phyloP scores from a whole-genome alignment of 2,113 vertebrate genomes.

The Clarias batrachus region DNA sequence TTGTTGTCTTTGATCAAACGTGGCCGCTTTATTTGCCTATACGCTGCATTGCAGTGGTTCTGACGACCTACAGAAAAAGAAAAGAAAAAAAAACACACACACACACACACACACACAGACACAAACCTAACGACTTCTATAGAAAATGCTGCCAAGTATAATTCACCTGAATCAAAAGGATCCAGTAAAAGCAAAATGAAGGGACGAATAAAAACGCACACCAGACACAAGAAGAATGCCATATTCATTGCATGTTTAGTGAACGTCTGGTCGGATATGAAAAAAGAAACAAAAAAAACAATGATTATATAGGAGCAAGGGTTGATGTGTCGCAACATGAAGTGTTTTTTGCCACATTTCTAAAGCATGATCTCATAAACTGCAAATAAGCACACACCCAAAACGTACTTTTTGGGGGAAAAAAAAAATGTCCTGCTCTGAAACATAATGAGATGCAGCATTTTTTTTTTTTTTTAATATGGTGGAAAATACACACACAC shows the following conservation, averaged over 20 bases:
- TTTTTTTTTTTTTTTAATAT: background rate
- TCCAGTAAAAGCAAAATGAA: slow-evolving; percentile 33
- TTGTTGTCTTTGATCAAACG: slow-evolving; percentile 17
- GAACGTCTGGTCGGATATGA: slow-evolving; percentile 56
- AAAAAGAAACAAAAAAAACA: slow-evolving; percentile 53
- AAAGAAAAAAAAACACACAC: background rate
- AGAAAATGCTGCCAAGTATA: slow-evolving; percentile 65
- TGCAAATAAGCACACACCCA: slow-evolving; percentile 83
- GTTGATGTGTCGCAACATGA: slow-evolving; percentile 91
- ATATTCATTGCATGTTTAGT: slow-evolving; percentile 56
- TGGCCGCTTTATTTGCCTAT: slow-evolving; percentile 16
- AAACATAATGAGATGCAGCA: background rate
- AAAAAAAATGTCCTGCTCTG: slow-evolving; percentile 29
- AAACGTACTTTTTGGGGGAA: slow-evolving; percentile 75
- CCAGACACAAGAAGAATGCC: slow-evolving; percentile 53
- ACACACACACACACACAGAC: too few relatives aligned
- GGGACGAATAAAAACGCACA: slow-evolving; percentile 34
- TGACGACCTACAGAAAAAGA: slow-evolving; percentile 4
- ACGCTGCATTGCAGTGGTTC: slow-evolving; percentile 24
- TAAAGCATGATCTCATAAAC: slow-evolving; percentile 85
- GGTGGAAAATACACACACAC: background rate
- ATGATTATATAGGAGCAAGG: slow-evolving; percentile 84
- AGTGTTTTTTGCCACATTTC: slow-evolving; percentile 95
- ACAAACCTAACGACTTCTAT: slow-evolving; percentile 50
- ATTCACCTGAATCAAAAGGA: slow-evolving; percentile 55